Evolutionary conservation across 2,113 vertebrate species (phyloP), one percentile per base, ranked within the genome.

Genomic region (Mixornis gularis): DNA sequence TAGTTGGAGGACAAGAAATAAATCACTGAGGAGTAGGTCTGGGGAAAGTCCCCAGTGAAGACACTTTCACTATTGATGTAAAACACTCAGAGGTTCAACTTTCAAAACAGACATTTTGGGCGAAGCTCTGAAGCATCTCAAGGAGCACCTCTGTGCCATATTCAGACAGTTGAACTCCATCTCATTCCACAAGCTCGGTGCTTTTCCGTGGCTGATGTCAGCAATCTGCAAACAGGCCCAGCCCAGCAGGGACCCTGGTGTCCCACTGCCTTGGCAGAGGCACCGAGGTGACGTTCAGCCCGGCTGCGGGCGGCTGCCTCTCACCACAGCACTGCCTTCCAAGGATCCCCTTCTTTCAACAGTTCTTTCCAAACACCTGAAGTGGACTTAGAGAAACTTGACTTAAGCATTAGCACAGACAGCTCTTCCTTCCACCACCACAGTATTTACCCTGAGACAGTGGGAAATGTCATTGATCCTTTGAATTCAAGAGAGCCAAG

Each of bases 1-100:
- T 79, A 34, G 79, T 40, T 93, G 79, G 69, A 91, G 82, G 83
- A 81, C 77, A 90, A 84, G 82, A 90, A 96, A 86, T 77, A 91
- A 89, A 84, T 60, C 94, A 83, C 93, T 69, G 56, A 86, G 87
- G 89, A 92, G 27, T 14, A 77, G 56, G 62, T 68, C 72, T 85
- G 41, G 62, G 63, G 80, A 41, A 90, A 86, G 76, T 85, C 82
- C 52, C 90, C 69, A 83, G 38, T 14, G 77, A 90, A 41, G 78
- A 62, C 74, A 68, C 53, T 92, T 90, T 53, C 80, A 40, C 79
- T 76, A 32, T 8, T 87, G 68, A 93, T 80, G 76, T 87, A 77
- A 82, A 85, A 74, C 38, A 92, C 71, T 87, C 36, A 58, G 74
- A 79, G 60, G 63, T 94, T 89, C 85, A 76, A 60, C 89, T 77